Evolutionary conservation across 2,797 vertebrate species (phyloP), one percentile per base, ranked within the genome.

Genomic region (Tapirus indicus): DNA sequence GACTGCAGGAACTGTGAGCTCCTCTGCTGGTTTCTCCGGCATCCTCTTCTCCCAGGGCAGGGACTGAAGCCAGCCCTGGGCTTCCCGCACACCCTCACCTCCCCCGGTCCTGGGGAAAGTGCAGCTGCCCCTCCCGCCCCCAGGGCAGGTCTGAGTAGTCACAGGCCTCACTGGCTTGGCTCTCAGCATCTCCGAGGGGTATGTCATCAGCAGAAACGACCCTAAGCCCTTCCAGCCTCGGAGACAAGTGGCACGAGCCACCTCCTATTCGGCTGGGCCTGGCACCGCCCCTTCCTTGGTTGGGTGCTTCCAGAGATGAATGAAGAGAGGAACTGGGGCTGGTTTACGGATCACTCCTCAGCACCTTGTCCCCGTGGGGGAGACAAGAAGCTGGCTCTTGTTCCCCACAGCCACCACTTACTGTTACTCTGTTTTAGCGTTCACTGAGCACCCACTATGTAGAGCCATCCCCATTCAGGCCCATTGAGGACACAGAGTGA

Each of bases 1-100:
- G 99, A 97, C 99, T 99, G 98, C 99, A 99, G 98, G 99, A 99
- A 98, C 99, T 99, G 99, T 99, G 98, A 99, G 99, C 86, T 54
- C 95, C 97, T 94, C 97, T 95, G 18, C 92, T 93, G 94, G 74
- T 94, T 95, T 95, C 77, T 18, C 66, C 2, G 86, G 44, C 64
- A 29, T 85, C 47, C 64, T 86, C 87, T 84, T 23, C 44, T 88
- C 95, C 68, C 27, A 49, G 0, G 62, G 41, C 41, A 52, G 80
- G 41, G 71, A 47, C 71, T 16, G 74, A 78, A 60, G 80, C 94
- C 69, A 96, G 72, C 17, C 35, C 74, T 54, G 66, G 29, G 56
- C 56, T 64, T 95, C 92, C 94, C 72, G 80, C 58, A 49, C 5
- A 10, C n/a, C 72, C 83, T 85, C 56, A 4, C 25, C 44, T 54